Conservation (phyloP, 2,888 invertebrate species). For the Mylabris sibirica region DNA sequence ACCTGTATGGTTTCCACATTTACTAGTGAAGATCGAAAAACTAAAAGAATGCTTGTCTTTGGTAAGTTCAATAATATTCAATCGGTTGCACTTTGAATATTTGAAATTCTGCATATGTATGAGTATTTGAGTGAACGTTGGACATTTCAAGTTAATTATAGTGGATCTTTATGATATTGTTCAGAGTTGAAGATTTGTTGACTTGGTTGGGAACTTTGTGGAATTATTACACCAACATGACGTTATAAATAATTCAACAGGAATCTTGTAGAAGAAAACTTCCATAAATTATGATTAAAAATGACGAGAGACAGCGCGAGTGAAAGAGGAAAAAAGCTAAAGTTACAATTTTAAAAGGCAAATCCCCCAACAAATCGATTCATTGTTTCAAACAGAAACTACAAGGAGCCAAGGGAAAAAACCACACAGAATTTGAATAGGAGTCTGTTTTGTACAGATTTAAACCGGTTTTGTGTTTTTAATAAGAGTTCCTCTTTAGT, state of each 20-base stretch:
- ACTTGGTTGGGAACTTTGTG: background rate
- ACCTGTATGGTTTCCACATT: slow-evolving; percentile 75
- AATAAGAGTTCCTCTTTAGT: background rate
- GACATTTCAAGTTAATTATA: slow-evolving; percentile 6
- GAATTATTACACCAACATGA: background rate
- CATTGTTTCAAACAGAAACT: background rate
- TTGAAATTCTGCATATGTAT: background rate
- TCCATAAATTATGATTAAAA: background rate
- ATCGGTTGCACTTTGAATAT: background rate
- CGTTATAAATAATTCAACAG: slow-evolving; percentile 11
- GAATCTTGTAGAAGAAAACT: background rate
- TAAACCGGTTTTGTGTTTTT: background rate
- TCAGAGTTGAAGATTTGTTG: slow-evolving; percentile 6
- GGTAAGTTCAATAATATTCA: slow-evolving; percentile 64
- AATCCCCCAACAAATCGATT: background rate
- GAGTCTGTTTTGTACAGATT: background rate
- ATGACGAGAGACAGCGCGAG: background rate
- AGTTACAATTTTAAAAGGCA: background rate
- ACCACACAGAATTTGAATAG: background rate
- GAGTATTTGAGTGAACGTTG: background rate
- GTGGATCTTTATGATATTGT: background rate
- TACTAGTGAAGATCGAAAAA: slow-evolving; percentile 68
- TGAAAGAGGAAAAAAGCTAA: too few relatives aligned
- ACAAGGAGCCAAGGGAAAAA: background rate
- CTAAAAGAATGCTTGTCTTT: slow-evolving; percentile 73